phyloP scores from a whole-genome alignment of 1,140 invertebrate species.

The Platyscapa corneri region DNA sequence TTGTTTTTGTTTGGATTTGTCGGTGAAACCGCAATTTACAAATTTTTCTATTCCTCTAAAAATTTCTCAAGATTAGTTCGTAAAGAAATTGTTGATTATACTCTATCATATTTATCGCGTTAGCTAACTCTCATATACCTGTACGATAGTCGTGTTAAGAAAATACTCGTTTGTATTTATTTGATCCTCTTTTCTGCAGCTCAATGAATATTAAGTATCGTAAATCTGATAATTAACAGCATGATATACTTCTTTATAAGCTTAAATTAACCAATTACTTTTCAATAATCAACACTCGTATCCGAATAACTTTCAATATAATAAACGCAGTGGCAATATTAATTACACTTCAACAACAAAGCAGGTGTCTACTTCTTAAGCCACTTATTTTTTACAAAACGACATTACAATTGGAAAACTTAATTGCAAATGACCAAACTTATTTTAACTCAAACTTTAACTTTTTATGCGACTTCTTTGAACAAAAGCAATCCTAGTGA shows the following conservation, averaged over 20 bases:
- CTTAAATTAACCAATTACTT: neutral
- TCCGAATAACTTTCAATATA: neutral
- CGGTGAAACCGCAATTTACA: neutral
- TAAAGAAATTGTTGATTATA: neutral
- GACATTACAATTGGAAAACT: neutral
- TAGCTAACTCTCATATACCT: neutral
- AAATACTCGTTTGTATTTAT: neutral
- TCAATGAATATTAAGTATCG: neutral
- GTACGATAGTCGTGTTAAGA: neutral
- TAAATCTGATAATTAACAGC: neutral
- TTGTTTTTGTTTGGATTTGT: constrained; percentile 22
- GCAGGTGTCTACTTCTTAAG: neutral
- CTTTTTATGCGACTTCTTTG: neutral
- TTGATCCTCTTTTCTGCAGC: neutral
- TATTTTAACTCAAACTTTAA: neutral
- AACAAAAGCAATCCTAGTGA: constrained; percentile 24
- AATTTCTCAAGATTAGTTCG: neutral
- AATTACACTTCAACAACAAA: neutral
- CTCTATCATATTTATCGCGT: neutral
- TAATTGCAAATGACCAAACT: too few relatives aligned
- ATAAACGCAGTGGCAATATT: neutral
- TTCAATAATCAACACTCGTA: neutral
- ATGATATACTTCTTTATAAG: neutral
- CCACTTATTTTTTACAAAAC: neutral
- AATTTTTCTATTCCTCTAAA: neutral